Conservation (phyloP, 2,797 vertebrate genomes). For the Sebastes iracundus region DNA sequence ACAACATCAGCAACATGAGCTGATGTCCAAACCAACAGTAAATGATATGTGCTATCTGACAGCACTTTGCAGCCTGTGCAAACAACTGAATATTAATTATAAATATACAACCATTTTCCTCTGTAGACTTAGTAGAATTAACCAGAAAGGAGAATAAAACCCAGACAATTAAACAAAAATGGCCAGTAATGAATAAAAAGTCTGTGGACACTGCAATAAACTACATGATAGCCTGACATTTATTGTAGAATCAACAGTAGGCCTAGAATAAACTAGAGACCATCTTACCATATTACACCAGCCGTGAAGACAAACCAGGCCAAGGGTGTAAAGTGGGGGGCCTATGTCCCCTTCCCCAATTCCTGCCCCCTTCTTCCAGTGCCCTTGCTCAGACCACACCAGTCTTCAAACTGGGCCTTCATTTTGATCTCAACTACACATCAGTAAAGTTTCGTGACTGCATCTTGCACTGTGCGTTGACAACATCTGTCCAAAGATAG, state of each 20-base stretch:
- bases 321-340: background rate
- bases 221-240: background rate
- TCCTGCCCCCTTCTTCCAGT: background rate
- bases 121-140: background rate
- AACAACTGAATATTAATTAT: background rate
- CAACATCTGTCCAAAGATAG: background rate
- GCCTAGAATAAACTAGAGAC: background rate
- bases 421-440: background rate
- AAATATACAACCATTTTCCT: background rate
- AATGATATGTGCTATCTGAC: background rate
- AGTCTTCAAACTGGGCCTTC: background rate
- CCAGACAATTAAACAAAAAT: background rate
- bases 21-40: background rate
- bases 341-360: background rate
- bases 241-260: background rate
- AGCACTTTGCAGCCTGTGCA: background rate
- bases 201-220: background rate
- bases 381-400: too few species aligned
- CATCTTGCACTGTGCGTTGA: background rate
- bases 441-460: accelerated
- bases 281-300: background rate
- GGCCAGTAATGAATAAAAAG: background rate
- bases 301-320: background rate
- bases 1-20: background rate
- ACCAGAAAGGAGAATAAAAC: background rate